Evolutionary conservation across 1,140 invertebrate species (phyloP).

Genomic region (Physella acuta): DNA sequence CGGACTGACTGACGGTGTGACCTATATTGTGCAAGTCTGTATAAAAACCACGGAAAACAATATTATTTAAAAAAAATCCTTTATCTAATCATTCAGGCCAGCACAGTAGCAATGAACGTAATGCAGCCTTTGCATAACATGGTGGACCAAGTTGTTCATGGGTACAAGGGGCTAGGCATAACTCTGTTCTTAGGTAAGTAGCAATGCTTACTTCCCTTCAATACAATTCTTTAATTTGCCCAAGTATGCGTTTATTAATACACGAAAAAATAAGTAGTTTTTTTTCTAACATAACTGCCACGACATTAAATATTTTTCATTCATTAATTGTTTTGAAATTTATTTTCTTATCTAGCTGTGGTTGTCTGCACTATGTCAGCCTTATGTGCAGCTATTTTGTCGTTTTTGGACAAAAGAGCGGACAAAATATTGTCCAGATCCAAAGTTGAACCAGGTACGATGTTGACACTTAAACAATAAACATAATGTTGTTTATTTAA

Average conservation of each 20-base stretch:
- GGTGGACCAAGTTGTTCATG: conserved; percentile 70
- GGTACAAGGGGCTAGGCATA: conserved; percentile 76
- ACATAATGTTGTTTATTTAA: no score
- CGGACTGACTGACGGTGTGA: no score
- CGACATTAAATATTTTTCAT: no score
- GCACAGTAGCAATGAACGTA: conserved; percentile 89
- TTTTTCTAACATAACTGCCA: conserved; percentile 27
- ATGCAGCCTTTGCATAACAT: conserved; percentile 86
- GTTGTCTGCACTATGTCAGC: conserved; percentile 79
- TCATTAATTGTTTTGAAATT: no score
- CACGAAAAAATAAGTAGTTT: background rate
- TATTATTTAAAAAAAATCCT: background rate
- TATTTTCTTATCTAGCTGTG: no score
- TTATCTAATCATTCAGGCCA: conserved; percentile 66
- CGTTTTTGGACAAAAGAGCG: conserved; percentile 82
- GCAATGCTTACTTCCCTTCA: no score
- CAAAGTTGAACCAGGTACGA: no score
- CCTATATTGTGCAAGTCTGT: no score
- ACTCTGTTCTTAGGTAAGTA: conserved; percentile 77
- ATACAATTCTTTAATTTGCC: no score
- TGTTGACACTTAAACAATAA: no score
- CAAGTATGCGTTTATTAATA: no score
- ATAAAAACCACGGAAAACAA: no score
- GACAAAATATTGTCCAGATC: conserved; percentile 75
- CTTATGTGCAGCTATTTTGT: conserved; percentile 78